Percentiles rank a stretch among this genome's conserved stretches.
Conservation (phyloP, 1,140 invertebrate genomes). For the Hetaerina americana region DNA sequence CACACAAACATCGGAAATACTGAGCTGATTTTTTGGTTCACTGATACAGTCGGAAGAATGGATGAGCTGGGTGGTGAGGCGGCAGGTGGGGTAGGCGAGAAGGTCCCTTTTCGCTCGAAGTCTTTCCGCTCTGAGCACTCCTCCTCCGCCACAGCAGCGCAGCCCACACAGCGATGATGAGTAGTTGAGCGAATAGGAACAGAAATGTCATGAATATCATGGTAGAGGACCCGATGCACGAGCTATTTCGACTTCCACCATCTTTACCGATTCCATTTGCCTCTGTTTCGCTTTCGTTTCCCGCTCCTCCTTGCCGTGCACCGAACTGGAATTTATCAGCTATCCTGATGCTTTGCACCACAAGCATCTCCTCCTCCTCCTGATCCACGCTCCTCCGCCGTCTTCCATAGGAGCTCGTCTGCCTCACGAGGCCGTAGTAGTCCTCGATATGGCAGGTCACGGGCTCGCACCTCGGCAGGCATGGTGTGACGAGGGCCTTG, state of each 20-base stretch:
- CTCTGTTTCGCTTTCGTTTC: constrained; percentile 15
- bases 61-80: neutral
- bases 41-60: neutral
- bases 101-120: neutral
- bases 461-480: constrained; percentile 35
- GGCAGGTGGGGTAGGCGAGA: too few relatives aligned
- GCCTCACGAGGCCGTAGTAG: constrained; percentile 27
- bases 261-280: too few relatives aligned
- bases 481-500: constrained; percentile 38
- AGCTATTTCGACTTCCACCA: too few relatives aligned
- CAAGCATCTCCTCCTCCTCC: constrained; percentile 29
- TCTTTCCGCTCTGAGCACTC: neutral
- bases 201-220: neutral
- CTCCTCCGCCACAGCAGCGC: neutral
- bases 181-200: neutral
- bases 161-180: neutral
- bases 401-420: constrained; percentile 30
- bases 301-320: constrained; percentile 26
- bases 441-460: constrained; percentile 31
- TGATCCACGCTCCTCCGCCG: constrained; percentile 19
- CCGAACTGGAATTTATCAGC: constrained; percentile 34
- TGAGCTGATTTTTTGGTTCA: neutral
- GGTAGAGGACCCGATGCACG: neutral
- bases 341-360: constrained; percentile 36
- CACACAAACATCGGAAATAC: too few relatives aligned